Conservation (phyloP, 2,888 invertebrate species). For the Philopedon plagiatum region DNA sequence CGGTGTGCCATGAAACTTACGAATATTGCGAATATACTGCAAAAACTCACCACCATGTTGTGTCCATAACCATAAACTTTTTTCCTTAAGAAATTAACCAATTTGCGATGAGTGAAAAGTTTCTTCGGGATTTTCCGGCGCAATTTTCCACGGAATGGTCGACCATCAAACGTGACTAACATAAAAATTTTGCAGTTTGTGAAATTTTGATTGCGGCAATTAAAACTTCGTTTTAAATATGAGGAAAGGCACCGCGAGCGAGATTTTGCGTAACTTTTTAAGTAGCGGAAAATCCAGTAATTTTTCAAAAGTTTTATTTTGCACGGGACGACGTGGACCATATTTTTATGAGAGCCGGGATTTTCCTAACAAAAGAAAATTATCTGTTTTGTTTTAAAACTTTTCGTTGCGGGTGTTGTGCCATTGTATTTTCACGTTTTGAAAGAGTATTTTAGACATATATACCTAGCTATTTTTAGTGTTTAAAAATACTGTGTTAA, state of each 20-base stretch:
- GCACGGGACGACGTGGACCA: background rate
- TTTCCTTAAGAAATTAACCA: slow-evolving; percentile 33
- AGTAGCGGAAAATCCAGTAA: slow-evolving; percentile 16
- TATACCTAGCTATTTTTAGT: too few relatives aligned
- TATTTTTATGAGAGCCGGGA: background rate
- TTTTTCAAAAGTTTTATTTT: slow-evolving; percentile 34
- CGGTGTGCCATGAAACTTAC: too few relatives aligned
- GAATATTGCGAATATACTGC: too few relatives aligned
- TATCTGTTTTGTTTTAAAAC: background rate
- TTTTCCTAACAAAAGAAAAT: background rate
- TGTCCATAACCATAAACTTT: slow-evolving; percentile 33
- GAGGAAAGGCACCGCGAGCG: background rate
- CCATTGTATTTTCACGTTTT: too few relatives aligned
- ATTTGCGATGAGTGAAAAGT: slow-evolving; percentile 39
- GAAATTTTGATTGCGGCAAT: slow-evolving; percentile 46
- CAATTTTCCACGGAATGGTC: slow-evolving; percentile 41
- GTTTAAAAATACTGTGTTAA: too few relatives aligned
- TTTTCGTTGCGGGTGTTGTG: too few relatives aligned
- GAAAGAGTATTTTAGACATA: too few relatives aligned
- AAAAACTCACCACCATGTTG: too few relatives aligned
- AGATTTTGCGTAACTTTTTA: slow-evolving; percentile 2
- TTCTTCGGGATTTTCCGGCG: slow-evolving; percentile 13
- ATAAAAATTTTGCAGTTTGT: slow-evolving; percentile 20
- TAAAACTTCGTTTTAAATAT: slow-evolving; percentile 39
- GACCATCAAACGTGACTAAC: slow-evolving; percentile 46